Base-by-base conservation (phyloP, 2,113 vertebrate species). In the Actenoides hombroni region DNA sequence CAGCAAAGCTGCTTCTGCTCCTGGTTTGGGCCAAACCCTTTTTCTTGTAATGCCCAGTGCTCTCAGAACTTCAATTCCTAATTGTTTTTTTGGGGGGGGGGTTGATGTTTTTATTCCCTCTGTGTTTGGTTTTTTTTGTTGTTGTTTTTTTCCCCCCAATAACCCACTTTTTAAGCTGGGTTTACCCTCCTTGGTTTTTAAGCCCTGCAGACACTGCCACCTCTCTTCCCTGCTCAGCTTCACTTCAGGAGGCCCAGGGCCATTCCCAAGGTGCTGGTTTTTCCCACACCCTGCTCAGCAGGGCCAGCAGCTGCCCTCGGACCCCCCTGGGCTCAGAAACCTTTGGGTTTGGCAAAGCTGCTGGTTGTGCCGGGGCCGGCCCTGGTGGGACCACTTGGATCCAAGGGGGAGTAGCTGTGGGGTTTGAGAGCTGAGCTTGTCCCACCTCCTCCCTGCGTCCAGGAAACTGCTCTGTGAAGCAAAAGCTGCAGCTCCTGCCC, bases 41-140 rank as follows among this genome's bases (percentile, higher is more conserved):
- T 5, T 8, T 54, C 75, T 0, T 29, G 57, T 40, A 9, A 33
- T 0, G 25, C 13, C 31, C 65, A 3, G 33, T 7, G 61, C 67
- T 35, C 64, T 33, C 76, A 21, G 37, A 20, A 24, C 12, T 84
- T 5, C 0, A 0, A 0, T 12, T 56, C 29, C 37, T 2, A 2
- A 7, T 33, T 21, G 10, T 16, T 42, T 13, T 16, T 15, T 16
- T n/a, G n/a, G n/a, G 29, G 31, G 44, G 23, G 17, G 19, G 46
- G 37, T 37, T 4, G 3, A 7, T 8, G 8, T 77, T 33, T 57
- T 56, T 46, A 18, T 46, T 46, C 44, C 44, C 18, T 15, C 42
- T 53, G 48, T 49, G 48, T 49, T 19, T 53, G 33, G 33, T n/a
- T 26, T 19, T 42, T 28, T 35, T 37, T 4, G 4, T 15, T 10